Conservation (phyloP, 2,113 vertebrate genomes). For the Hylia prasina region DNA sequence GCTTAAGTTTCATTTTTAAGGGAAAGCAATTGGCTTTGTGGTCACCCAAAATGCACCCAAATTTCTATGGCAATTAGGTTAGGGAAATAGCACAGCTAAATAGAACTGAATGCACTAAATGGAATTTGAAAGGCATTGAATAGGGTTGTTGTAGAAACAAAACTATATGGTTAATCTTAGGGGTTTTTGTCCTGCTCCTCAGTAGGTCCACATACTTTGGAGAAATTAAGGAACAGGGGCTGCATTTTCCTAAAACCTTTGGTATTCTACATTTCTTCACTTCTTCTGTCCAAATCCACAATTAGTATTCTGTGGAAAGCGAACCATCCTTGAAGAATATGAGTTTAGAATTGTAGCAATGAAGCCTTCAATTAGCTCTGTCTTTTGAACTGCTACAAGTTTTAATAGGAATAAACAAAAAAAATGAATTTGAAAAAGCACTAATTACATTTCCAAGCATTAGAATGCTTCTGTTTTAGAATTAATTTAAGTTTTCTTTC, state of each 20-base stretch:
- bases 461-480: conserved; percentile 7
- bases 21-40: not conserved
- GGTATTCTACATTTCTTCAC: not conserved
- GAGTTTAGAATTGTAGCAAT: not conserved
- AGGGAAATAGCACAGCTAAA: not conserved
- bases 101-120: not conserved
- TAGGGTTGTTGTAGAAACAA: not conserved
- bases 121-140: not conserved
- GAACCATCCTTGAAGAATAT: not conserved
- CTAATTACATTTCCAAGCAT: conserved; percentile 4
- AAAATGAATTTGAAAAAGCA: not conserved
- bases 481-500: not conserved
- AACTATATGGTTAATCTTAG: not conserved
- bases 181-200: not conserved
- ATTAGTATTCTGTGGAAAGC: not conserved
- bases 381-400: conserved; percentile 21
- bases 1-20: not conserved
- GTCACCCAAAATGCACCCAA: not conserved
- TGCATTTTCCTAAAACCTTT: not conserved
- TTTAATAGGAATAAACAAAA: conserved; percentile 27
- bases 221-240: not conserved
- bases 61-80: not conserved
- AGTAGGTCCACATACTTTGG: not conserved
- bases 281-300: not conserved
- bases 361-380: not conserved